Conservation (phyloP, 2,797 vertebrate genomes). For the Xyrichtys novacula region DNA sequence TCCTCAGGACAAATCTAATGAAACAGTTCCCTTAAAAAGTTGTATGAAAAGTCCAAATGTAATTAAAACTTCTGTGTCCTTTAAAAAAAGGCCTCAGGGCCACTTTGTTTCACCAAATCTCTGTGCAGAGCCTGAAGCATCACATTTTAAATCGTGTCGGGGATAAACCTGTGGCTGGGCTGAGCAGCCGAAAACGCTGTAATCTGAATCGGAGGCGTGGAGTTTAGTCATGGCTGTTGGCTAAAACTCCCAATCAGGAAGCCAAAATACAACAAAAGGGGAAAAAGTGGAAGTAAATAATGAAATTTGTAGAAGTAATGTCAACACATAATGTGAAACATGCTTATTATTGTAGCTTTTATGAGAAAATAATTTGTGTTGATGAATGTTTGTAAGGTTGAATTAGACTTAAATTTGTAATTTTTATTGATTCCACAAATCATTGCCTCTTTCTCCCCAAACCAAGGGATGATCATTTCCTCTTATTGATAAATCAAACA, state of each 20-base stretch:
- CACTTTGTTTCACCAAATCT: slow-evolving; percentile 10
- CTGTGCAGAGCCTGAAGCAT: slow-evolving; percentile 9
- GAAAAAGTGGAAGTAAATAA: background rate
- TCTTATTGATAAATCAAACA: slow-evolving; percentile 47
- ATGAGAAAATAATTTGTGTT: too few species aligned
- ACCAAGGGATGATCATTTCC: slow-evolving; percentile 26
- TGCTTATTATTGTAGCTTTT: background rate
- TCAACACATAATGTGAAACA: background rate
- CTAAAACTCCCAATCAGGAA: background rate
- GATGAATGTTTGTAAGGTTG: too few species aligned
- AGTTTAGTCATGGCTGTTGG: background rate
- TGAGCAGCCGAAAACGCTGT: slow-evolving; percentile 5
- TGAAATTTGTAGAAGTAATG: background rate
- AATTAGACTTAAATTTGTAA: too few species aligned
- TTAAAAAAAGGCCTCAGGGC: slow-evolving; percentile 20
- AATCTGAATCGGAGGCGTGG: background rate
- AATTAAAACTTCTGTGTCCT: slow-evolving; percentile 50
- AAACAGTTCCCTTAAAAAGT: slow-evolving; percentile 21
- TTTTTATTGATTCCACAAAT: too few species aligned
- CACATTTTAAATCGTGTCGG: slow-evolving; percentile 42
- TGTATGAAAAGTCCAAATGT: slow-evolving; percentile 36
- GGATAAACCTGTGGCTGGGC: slow-evolving; percentile 18
- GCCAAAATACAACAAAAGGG: background rate
- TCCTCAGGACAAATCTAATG: slow-evolving; percentile 42
- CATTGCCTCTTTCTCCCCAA: background rate